A percentile compares a stretch with the other conserved stretches of the same genome.
Evolutionary conservation across 1,140 invertebrate species (phyloP).

Genomic region (Bathynomus jamesi): DNA sequence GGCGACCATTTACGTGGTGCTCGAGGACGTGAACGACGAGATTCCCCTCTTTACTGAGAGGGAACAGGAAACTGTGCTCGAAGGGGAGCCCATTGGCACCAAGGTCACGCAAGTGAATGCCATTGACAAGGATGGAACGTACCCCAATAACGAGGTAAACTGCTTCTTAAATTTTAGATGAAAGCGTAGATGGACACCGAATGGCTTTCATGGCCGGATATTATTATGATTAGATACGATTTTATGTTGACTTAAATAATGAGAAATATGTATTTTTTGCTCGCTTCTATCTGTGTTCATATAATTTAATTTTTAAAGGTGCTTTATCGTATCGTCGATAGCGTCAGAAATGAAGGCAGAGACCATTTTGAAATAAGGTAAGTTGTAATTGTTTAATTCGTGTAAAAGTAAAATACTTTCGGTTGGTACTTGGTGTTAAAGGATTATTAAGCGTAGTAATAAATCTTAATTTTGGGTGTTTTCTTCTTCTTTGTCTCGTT

Average conservation of each 20-base stretch:
- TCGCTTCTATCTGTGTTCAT: no score
- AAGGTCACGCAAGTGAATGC: constrained; percentile 94
- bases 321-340: constrained; percentile 84
- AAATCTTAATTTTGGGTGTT: neutral
- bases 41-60: constrained; percentile 89
- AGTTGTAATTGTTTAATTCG: neutral
- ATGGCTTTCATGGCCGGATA: no score
- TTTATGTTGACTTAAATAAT: neutral
- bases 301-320: no score
- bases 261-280: no score
- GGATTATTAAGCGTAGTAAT: neutral
- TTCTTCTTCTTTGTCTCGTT: neutral
- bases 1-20: constrained; percentile 83
- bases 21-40: constrained; percentile 94
- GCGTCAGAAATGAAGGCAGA: constrained; percentile 78
- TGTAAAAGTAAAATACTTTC: neutral
- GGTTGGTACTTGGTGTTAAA: neutral
- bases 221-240: no score
- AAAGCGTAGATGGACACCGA: no score
- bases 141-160: constrained; percentile 87
- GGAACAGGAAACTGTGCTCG: constrained; percentile 87
- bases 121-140: constrained; percentile 91
- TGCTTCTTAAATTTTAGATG: no score
- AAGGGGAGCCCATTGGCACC: constrained; percentile 86
- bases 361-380: constrained; percentile 82